These are phyloP conservation scores for Bovichtus diacanthus DNA, from an alignment of 2,797 vertebrate species.

Conservation along the genomic window DNA sequence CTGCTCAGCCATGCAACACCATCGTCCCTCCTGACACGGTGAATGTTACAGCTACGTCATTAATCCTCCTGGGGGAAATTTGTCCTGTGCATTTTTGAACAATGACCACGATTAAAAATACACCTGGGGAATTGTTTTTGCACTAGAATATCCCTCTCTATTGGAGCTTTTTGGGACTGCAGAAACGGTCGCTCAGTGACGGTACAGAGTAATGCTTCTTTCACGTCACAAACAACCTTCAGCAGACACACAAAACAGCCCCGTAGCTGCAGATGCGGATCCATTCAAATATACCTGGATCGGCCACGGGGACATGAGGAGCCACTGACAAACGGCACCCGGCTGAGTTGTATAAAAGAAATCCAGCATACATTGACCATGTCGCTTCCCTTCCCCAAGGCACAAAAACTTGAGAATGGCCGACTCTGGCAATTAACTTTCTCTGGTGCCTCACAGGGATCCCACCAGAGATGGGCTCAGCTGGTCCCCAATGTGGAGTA, in stretches of 20 bases:
- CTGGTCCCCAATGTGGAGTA: neutral
- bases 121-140: too few relatives aligned
- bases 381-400: neutral
- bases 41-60: neutral
- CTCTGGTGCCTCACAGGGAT: constrained; percentile 9
- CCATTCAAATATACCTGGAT: neutral
- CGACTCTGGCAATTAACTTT: neutral
- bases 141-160: too few relatives aligned
- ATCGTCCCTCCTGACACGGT: neutral
- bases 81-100: too few relatives aligned
- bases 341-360: neutral
- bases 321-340: neutral
- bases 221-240: too few relatives aligned
- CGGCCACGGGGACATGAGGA: neutral
- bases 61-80: too few relatives aligned
- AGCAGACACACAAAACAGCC: too few relatives aligned
- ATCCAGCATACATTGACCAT: neutral
- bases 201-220: neutral
- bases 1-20: neutral
- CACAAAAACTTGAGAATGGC: constrained; percentile 20
- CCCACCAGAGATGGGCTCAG: constrained; percentile 28
- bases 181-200: neutral
- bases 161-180: neutral
- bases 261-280: neutral
- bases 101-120: too few relatives aligned